Percentiles rank a stretch among this genome's conserved stretches.
Conservation (phyloP, 2,888 invertebrate genomes). For the Listrodromus nycthemerus region DNA sequence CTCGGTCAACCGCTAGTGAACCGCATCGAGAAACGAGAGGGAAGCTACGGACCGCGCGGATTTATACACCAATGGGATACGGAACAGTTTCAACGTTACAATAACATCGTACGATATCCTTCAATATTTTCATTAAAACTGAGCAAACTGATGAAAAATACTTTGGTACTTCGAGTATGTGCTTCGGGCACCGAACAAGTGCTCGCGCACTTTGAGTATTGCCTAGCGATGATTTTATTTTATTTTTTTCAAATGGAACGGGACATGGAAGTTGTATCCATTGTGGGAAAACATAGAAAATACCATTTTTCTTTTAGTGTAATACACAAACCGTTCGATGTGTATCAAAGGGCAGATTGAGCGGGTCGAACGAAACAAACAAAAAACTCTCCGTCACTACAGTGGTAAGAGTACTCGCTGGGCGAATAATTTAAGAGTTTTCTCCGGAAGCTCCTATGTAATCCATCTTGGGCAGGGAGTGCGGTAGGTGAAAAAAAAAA, state of each 20-base stretch:
- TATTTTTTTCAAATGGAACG: not conserved
- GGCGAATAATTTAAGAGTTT: conserved; percentile 32
- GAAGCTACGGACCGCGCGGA: not conserved
- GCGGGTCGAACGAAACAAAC: no score
- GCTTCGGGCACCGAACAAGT: no score
- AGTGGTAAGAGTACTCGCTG: not conserved
- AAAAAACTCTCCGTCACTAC: no score
- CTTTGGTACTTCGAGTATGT: no score
- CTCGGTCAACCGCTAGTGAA: conserved; percentile 48
- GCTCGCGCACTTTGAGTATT: no score
- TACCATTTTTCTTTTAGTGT: no score
- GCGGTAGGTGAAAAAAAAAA: conserved; percentile 1
- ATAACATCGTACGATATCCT: not conserved
- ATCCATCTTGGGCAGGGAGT: conserved; percentile 8
- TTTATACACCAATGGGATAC: not conserved
- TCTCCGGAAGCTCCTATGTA: conserved; percentile 54
- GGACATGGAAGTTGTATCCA: not conserved
- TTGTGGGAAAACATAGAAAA: not conserved
- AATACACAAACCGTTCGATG: no score
- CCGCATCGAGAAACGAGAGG: conserved; percentile 12
- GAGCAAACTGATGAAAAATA: no score
- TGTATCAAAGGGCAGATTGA: no score
- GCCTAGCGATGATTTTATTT: not conserved
- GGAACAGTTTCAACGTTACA: not conserved
- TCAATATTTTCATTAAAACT: no score